Conservation (phyloP, 2,888 invertebrate genomes). For the Rhogogaster chlorosoma region DNA sequence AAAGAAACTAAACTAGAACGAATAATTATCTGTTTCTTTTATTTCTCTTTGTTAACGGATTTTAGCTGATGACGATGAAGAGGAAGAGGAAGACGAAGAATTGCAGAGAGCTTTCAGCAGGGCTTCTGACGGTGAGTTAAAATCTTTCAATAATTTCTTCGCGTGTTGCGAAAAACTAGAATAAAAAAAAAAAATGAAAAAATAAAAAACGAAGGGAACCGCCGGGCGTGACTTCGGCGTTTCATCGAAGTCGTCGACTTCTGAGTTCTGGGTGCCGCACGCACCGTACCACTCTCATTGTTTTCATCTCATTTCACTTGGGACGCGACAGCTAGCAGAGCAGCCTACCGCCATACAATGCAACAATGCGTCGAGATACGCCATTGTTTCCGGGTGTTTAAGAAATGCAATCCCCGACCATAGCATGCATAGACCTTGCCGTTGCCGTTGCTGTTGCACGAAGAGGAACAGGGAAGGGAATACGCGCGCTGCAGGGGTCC, state of each 20-base stretch:
- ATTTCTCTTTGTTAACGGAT: conserved; percentile 51
- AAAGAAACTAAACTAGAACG: neutral
- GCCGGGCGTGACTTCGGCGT: neutral
- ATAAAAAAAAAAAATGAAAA: neutral
- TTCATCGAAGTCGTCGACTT: neutral
- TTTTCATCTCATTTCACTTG: neutral
- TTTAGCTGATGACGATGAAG: conserved; percentile 66
- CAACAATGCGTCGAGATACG: conserved; percentile 66
- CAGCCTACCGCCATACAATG: conserved; percentile 55
- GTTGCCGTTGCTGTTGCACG: neutral
- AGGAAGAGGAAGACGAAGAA: conserved; percentile 65
- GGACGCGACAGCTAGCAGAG: conserved; percentile 28
- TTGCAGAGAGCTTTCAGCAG: conserved; percentile 70
- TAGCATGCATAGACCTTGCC: neutral
- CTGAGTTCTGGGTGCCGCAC: conserved; percentile 10
- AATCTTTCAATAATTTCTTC: neutral
- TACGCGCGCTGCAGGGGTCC: neutral
- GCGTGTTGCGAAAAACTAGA: no score
- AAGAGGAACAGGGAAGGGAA: conserved; percentile 27
- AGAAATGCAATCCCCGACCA: conserved; percentile 62
- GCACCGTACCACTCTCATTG: neutral
- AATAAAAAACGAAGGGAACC: neutral
- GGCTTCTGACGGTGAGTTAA: conserved; percentile 68
- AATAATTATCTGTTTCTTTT: conserved; percentile 19
- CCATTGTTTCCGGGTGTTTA: conserved; percentile 68